Evolutionary conservation across 2,888 invertebrate genomes (phyloP), one percentile per base, ranked within the genome.

Genomic region (Bellardia pandia): DNA sequence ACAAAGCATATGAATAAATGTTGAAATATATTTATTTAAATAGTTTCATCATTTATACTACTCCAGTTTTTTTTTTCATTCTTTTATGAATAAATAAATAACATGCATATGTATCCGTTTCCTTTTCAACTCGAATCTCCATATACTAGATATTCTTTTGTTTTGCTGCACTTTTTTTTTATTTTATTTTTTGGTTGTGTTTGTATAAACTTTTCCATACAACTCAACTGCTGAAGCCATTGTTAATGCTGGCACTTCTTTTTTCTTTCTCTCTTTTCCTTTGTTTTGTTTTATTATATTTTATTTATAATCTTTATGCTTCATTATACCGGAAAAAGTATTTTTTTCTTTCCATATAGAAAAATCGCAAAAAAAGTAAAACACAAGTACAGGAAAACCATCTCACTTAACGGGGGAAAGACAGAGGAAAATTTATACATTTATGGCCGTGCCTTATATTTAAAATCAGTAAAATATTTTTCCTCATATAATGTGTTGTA

Each of bases 281-380:
- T 8, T 56, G 8, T 68, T 75, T 56, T 71, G 37, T 84, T 84
- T 78, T 62, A 71, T 71, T 81, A 66, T 85, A 78, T 87, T 76
- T 77, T 81, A 82, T 85, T 85, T 79, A 84, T 86, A 86, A 84
- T 86, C 80, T 84, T 84, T 86, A 84, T 86, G 84, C 80, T 84
- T 86, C 80, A 84, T 86, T 84, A 86, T 86, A 81, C 75, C 84
- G 80, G 83, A 64, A 86, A 83, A 74, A 51, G 45, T 69, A 62
- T 77, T 69, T 9, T 69, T 71, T 71, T 48, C 9, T 16, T n/a
- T 64, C 53, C n/a, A 2, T 69, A 23, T 23, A 56, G 11, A 56
- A 30, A 30, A 23, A 30, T 3, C 9, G 9, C 9, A 58, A 58
- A 23, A 30, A 7, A 71, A 45, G 45, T 13, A 71, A 58, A 48